A percentile compares a stretch with the other conserved stretches of the same genome.
Evolutionary conservation across 2,113 vertebrate genomes (phyloP).

Genomic region (Pelmatolapia mariae): DNA sequence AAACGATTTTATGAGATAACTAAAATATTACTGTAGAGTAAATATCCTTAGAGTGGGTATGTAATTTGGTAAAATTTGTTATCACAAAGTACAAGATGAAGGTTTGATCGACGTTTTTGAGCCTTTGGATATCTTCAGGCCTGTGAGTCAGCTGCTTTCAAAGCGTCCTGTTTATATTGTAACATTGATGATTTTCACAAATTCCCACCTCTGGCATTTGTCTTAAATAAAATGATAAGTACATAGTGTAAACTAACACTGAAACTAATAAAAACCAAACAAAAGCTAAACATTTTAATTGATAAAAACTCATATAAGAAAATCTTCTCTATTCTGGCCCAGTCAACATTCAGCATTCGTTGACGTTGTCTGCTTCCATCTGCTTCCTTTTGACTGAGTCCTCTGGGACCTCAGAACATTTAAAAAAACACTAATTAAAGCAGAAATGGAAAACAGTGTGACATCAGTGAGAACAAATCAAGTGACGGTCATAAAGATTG

Average conservation of each 20-base stretch:
- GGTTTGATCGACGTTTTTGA: neutral
- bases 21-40: neutral
- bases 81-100: neutral
- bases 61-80: neutral
- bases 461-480: neutral
- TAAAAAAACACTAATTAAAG: neutral
- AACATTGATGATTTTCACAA: neutral
- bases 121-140: neutral
- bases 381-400: neutral
- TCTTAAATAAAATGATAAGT: neutral
- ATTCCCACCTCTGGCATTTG: rapidly evolving
- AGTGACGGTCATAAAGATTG: neutral
- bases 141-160: neutral
- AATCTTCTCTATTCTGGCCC: neutral
- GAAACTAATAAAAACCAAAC: neutral
- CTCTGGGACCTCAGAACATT: neutral
- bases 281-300: neutral
- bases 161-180: neutral
- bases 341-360: neutral
- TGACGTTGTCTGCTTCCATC: neutral
- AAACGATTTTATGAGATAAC: rapidly evolving
- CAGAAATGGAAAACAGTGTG: neutral
- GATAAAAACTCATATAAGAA: neutral
- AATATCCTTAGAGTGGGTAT: neutral
- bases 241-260: neutral